A percentile compares a stretch with the other conserved stretches of the same genome.
Evolutionary conservation across 2,797 vertebrate species (phyloP).

Genomic region (Pseudochromis fuscus): DNA sequence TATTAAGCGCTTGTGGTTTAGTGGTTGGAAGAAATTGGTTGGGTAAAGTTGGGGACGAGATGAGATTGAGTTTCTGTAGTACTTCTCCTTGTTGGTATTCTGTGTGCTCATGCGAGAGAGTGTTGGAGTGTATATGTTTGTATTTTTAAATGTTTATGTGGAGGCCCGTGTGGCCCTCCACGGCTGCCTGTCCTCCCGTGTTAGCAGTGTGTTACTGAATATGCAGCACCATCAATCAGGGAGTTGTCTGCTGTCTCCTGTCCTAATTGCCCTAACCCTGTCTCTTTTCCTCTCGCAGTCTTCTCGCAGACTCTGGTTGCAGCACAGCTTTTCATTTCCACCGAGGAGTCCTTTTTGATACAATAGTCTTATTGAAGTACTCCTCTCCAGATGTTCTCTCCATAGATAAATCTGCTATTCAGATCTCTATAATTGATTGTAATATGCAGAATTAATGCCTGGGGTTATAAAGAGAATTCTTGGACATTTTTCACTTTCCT

Average conservation of each 20-base stretch:
- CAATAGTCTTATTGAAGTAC: conserved; percentile 84
- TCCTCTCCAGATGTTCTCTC: conserved; percentile 84
- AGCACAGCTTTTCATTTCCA: conserved; percentile 67
- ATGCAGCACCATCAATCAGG: conserved; percentile 68
- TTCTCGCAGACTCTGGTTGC: conserved; percentile 63
- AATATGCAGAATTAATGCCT: conserved; percentile 85
- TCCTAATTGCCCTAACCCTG: conserved; percentile 78
- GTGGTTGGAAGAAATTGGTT: conserved; percentile 43
- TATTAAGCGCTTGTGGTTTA: conserved; percentile 38
- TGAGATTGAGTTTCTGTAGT: conserved; percentile 37
- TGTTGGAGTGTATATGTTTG: conserved; percentile 11
- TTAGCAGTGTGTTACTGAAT: conserved; percentile 64
- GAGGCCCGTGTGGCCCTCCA: conserved; percentile 7
- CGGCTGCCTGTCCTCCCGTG: conserved; percentile 33
- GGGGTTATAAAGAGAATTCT: conserved; percentile 83
- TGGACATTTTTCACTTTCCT: conserved; percentile 74
- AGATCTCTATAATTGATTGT: conserved; percentile 86
- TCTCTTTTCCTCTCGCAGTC: no score
- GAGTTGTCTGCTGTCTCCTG: conserved; percentile 62
- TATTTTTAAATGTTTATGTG: conserved; percentile 52
- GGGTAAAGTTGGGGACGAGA: conserved; percentile 35
- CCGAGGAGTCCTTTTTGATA: conserved; percentile 79
- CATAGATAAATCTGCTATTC: conserved; percentile 83
- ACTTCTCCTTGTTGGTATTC: conserved; percentile 33
- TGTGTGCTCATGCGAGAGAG: neutral